A percentile compares a stretch with the other conserved stretches of the same genome.
These are phyloP conservation scores for Mus caroli DNA, from an alignment of 2,797 vertebrate genomes.

Conservation along the genomic window DNA sequence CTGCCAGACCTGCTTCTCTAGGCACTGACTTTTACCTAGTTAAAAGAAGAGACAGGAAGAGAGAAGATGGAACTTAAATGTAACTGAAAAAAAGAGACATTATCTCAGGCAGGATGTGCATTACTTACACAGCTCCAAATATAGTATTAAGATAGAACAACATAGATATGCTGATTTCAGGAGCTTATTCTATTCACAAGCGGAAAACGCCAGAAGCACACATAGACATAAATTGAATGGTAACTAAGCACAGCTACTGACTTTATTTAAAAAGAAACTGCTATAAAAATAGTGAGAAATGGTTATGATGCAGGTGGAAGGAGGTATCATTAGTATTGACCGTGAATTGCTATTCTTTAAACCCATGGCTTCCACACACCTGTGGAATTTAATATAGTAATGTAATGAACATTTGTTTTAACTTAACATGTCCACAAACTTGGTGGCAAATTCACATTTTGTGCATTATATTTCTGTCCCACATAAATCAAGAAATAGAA, in stretches of 20 bases:
- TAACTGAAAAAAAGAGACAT: constrained; percentile 28
- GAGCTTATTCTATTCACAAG: background rate
- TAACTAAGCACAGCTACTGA: background rate
- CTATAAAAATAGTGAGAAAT: constrained; percentile 13
- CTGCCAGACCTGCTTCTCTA: constrained; percentile 51
- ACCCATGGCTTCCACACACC: background rate
- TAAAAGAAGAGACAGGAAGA: constrained; percentile 47
- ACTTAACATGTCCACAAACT: constrained; percentile 57
- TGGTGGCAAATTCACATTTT: constrained; percentile 13
- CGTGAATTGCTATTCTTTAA: constrained; percentile 40
- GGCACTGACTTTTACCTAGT: constrained; percentile 81
- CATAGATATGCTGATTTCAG: constrained; percentile 18
- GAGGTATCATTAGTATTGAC: constrained; percentile 18
- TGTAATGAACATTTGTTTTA: constrained; percentile 54
- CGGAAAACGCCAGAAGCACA: background rate
- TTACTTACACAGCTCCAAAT: constrained; percentile 68
- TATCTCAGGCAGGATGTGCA: constrained; percentile 70
- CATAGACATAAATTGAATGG: background rate
- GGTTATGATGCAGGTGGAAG: constrained; percentile 23
- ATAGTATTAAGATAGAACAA: constrained; percentile 50
- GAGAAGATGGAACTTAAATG: constrained; percentile 56
- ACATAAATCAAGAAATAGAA: constrained; percentile 31
- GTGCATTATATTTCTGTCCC: constrained; percentile 6
- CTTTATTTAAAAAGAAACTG: constrained; percentile 48
- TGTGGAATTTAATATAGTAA: constrained; percentile 9